Conservation (phyloP, 2,888 invertebrate genomes). For the Dynastes tityus region DNA sequence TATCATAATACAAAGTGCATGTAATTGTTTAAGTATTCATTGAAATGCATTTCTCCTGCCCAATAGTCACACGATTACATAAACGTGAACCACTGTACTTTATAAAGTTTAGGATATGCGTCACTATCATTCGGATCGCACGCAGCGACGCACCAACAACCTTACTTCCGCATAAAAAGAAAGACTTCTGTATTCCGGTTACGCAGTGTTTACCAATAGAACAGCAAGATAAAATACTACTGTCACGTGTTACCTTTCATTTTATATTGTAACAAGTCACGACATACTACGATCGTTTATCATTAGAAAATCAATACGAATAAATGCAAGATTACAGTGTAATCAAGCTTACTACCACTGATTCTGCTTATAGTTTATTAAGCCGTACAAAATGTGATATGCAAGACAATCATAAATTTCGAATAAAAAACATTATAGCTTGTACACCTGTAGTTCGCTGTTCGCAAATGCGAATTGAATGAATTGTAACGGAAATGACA, state of each 20-base stretch:
- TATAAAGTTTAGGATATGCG: background rate
- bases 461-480: background rate
- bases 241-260: conserved; percentile 30
- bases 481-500: background rate
- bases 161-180: conserved; percentile 9
- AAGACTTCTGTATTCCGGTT: conserved; percentile 24
- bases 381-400: background rate
- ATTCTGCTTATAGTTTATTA: background rate
- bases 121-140: conserved; percentile 1
- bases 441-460: background rate
- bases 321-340: conserved; percentile 15
- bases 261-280: conserved; percentile 36
- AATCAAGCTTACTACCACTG: conserved; percentile 1
- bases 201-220: conserved; percentile 35
- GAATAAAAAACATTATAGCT: background rate
- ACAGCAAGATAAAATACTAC: conserved; percentile 40
- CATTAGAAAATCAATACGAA: conserved; percentile 18
- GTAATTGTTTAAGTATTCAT: background rate
- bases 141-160: conserved; percentile 12
- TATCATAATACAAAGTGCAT: no score
- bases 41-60: background rate
- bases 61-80: background rate
- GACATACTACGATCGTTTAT: conserved; percentile 32
- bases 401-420: background rate
- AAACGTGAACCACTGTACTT: background rate